These are phyloP conservation scores for Caenorhabditis afra DNA, from an alignment of 2,888 invertebrate species.

Conservation along the genomic window DNA sequence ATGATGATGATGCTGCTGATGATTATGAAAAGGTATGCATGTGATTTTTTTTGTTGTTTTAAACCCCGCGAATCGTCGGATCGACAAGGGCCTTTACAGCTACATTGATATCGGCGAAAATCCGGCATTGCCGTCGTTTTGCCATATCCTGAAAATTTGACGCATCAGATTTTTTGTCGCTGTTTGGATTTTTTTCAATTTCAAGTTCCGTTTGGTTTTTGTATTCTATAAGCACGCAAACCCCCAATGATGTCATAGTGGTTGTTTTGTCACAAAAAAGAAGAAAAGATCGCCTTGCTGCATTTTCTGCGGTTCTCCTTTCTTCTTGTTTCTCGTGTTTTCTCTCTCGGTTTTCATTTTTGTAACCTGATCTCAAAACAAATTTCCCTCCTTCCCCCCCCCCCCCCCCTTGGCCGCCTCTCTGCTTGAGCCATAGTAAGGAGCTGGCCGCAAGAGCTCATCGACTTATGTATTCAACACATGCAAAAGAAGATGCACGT, in stretches of 20 bases:
- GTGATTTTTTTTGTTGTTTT: too few relatives aligned
- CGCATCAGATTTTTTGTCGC: neutral
- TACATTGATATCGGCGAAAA: slow-evolving; percentile 70
- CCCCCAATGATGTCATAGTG: slow-evolving; percentile 53
- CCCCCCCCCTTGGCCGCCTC: too few relatives aligned
- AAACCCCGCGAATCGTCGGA: slow-evolving; percentile 48
- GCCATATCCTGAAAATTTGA: slow-evolving; percentile 76
- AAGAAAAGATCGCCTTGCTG: slow-evolving; percentile 27
- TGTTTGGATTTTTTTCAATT: neutral
- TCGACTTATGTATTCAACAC: slow-evolving; percentile 43
- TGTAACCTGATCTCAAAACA: slow-evolving; percentile 56
- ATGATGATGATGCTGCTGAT: neutral
- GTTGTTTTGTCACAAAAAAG: slow-evolving; percentile 48
- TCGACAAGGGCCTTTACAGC: slow-evolving; percentile 62
- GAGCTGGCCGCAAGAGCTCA: slow-evolving; percentile 7
- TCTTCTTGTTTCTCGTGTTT: neutral
- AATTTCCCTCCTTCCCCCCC: slow-evolving; percentile 22
- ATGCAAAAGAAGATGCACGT: slow-evolving; percentile 20
- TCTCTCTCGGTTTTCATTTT: slow-evolving; percentile 21
- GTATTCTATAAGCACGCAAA: slow-evolving; percentile 9
- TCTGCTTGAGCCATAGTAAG: neutral
- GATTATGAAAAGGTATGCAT: slow-evolving; percentile 10
- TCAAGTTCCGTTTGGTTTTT: neutral
- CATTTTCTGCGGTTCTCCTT: slow-evolving; percentile 1
- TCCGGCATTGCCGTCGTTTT: slow-evolving; percentile 75